Evolutionary conservation across 2,797 vertebrate species (phyloP), one percentile per base, ranked within the genome.

Genomic region (Mormyrops boulengeri): DNA sequence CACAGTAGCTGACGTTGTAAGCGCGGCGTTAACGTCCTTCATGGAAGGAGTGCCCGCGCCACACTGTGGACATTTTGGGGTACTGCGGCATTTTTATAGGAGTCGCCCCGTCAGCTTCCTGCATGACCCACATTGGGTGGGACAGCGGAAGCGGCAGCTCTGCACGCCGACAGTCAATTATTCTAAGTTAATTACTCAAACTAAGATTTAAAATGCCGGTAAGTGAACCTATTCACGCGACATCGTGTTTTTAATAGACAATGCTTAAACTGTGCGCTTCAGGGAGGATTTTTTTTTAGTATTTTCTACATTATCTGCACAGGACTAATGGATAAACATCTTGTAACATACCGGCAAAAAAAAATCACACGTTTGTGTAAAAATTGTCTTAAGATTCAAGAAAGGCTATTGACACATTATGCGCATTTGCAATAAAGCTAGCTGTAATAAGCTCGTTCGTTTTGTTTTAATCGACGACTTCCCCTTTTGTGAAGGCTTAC

Each of bases 401-500:
- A 11, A 80, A 88, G 19, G 87, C 60, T 49, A 47, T 88, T 57
- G 17, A 34, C 11, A 7, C 41, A 41, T 52, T 55, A 44, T 47
- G 77, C 30, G 30, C n/a, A 26, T 57, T 3, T 82, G 26, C 50
- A 57, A 53, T 44, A 17, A 17, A 41, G 50, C 12, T 5, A 14
- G 73, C 22, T 3, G 50, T 9, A 44, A 5, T 41, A 14, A 38
- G 17, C 52, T 52, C 11, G 77, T 41, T 80, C 17, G 73, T 19
- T 80, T 38, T 82, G 50, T n/a, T n/a, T 57, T 84, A 84, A 26
- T 62, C n/a, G 26, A 6, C 47, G 26, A 90, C 88, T 85, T n/a
- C 14, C 19, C 19, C 66, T 66, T 85, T 2, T 0, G 69, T 84
- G 0, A 88, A 99, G 99, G 99, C 99, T 91, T 99, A 99, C 94